These are phyloP conservation scores for Furcifer pardalis DNA, from an alignment of 2,797 vertebrate genomes.

Conservation along the genomic window DNA sequence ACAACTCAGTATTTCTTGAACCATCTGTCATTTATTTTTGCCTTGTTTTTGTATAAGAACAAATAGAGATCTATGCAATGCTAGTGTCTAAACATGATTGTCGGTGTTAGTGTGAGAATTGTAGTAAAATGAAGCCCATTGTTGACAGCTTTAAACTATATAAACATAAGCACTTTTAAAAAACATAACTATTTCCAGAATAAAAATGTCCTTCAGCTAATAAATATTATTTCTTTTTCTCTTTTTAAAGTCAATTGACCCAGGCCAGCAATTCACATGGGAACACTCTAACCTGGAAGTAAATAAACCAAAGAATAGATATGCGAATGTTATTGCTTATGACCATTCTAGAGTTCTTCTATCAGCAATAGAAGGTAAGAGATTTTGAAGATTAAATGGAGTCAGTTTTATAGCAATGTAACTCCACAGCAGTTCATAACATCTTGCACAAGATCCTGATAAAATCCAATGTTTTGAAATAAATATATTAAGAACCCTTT, in stretches of 20 bases:
- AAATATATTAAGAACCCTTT: background rate
- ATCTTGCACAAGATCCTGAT: background rate
- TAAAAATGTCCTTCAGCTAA: conserved; percentile 31
- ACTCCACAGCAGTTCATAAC: conserved; percentile 7
- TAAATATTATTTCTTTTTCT: background rate
- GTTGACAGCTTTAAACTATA: conserved; percentile 12
- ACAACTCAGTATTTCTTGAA: conserved; percentile 11
- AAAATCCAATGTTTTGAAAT: conserved; percentile 15
- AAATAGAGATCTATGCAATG: background rate
- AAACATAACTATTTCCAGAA: conserved; percentile 30
- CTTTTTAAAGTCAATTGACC: conserved; percentile 90
- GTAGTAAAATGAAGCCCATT: background rate
- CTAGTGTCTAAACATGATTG: background rate
- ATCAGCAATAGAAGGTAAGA: conserved; percentile 94
- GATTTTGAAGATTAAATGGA: conserved; percentile 26
- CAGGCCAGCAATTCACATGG: conserved; percentile 99
- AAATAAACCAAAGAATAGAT: conserved; percentile 99
- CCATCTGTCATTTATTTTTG: conserved; percentile 43
- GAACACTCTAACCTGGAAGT: conserved; percentile 99
- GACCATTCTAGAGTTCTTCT: conserved; percentile 97
- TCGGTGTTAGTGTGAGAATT: conserved; percentile 20
- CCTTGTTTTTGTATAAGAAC: conserved; percentile 28
- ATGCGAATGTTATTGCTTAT: conserved; percentile 98
- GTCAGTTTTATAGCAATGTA: conserved; percentile 1
- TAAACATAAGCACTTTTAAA: conserved; percentile 21